Conservation (phyloP, 2,797 vertebrate genomes). For the Danio jaintianensis region DNA sequence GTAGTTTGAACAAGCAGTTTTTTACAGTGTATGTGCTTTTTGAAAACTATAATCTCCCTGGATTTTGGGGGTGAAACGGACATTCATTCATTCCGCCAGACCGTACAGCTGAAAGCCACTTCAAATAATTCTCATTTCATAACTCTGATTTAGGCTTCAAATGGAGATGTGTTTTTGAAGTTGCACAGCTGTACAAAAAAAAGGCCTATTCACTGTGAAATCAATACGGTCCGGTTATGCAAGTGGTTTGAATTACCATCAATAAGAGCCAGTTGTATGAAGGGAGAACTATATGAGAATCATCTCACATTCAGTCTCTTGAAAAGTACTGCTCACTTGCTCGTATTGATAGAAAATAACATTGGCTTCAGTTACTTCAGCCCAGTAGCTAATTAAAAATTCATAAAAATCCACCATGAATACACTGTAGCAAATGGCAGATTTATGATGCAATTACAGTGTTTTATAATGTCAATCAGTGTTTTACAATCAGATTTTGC, state of each 20-base stretch:
- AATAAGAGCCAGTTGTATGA: neutral
- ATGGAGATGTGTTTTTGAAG: neutral
- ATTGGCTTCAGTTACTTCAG: neutral
- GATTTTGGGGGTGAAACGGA: neutral
- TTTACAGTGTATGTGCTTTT: too few relatives aligned
- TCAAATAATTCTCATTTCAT: constrained; percentile 21
- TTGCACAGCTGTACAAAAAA: constrained; percentile 32
- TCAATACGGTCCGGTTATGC: neutral
- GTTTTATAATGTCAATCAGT: neutral
- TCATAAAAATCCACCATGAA: neutral
- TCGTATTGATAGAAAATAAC: neutral
- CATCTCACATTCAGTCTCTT: neutral
- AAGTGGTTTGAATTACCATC: constrained; percentile 10
- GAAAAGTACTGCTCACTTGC: neutral
- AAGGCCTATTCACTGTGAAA: constrained; percentile 34
- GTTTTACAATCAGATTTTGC: neutral
- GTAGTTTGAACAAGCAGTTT: too few relatives aligned
- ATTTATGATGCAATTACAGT: neutral
- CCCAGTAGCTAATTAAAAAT: neutral
- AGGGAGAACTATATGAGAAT: neutral
- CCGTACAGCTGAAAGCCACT: neutral
- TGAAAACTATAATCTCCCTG: neutral
- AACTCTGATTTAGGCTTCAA: constrained; percentile 3
- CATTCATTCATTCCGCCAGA: neutral
- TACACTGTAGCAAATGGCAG: neutral